Evolutionary conservation across 2,113 vertebrate species (phyloP), one percentile per base, ranked within the genome.

Genomic region (Corydoras sp.): DNA sequence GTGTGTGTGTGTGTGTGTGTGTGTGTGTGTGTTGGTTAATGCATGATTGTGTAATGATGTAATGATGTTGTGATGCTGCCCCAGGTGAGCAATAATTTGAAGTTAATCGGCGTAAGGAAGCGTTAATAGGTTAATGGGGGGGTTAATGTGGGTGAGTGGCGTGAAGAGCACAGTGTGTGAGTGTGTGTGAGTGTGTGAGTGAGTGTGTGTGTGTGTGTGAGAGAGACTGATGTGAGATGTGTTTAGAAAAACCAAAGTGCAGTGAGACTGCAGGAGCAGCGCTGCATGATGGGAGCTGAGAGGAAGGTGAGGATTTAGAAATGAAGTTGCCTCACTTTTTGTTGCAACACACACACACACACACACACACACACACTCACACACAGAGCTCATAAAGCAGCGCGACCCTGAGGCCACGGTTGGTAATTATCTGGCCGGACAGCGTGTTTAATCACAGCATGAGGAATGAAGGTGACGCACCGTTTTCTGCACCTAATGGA

Each of bases 361-460:
- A 24, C 48, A 68, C 65, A 58, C 55, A 68, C 29, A 53, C 56
- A 69, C 56, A 60, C 59, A 62, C 29, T 53, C 35, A 9, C 58
- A 50, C 43, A n/a, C 49, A 35, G 5, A 43, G 30, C 30, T 18
- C 31, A 54, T 66, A 73, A 60, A 59, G 13, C 30, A 15, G 54
- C 30, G 29, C 8, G 54, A 66, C 55, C 71, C 63, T 11, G 24
- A 73, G 71, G 71, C 48, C 6, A 8, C 60, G 50, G n/a, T 66
- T 53, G 58, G 62, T 60, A 73, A 67, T 67, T 66, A 73, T 61
- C 63, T 4, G 32, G 30, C 63, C 10, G 55, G 48, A 67, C 71
- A 54, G 58, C 49, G 58, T 54, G 63, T 73, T 66, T 73, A 73
- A 73, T 73, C 71, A 73, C 43, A 50, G 43, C 30, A 8, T 65